A percentile compares a stretch with the other conserved stretches of the same genome.
These are phyloP conservation scores for Philonicus albiceps DNA, from an alignment of 2,888 invertebrate species.

Conservation along the genomic window DNA sequence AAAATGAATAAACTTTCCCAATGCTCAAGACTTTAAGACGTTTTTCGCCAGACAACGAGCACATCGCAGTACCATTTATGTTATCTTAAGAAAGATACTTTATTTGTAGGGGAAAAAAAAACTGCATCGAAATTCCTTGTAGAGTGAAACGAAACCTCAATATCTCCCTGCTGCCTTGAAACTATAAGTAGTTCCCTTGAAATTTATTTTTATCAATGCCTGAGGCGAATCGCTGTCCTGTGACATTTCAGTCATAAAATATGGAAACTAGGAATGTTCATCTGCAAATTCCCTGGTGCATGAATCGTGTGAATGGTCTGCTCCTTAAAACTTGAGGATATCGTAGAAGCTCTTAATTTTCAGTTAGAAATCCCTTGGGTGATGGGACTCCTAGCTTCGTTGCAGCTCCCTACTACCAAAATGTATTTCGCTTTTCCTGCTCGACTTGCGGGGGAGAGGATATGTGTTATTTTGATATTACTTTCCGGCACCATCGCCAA, in stretches of 20 bases:
- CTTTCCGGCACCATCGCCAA: neutral
- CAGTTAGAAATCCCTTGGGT: constrained; percentile 36
- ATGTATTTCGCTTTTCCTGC: neutral
- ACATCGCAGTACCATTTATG: neutral
- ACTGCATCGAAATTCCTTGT: constrained; percentile 27
- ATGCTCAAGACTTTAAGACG: neutral
- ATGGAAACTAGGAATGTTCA: constrained; percentile 41
- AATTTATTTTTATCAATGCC: constrained; percentile 32
- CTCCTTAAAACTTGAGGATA: constrained; percentile 35
- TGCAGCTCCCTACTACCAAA: neutral
- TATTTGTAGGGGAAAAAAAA: neutral
- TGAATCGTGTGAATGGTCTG: constrained; percentile 38
- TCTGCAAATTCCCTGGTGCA: constrained; percentile 32
- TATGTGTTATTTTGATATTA: constrained; percentile 8
- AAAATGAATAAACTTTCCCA: neutral
- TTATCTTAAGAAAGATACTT: constrained; percentile 17
- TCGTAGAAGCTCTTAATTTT: constrained; percentile 37
- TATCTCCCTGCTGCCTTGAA: neutral
- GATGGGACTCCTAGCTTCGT: neutral
- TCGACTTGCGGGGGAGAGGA: neutral
- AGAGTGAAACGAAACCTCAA: constrained; percentile 17
- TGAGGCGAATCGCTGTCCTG: constrained; percentile 20
- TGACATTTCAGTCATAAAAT: constrained; percentile 30
- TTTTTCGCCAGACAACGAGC: neutral
- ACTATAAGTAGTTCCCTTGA: constrained; percentile 20